These are phyloP conservation scores for Cyclargus thomasi DNA, from an alignment of 1,140 invertebrate genomes.

Conservation along the genomic window DNA sequence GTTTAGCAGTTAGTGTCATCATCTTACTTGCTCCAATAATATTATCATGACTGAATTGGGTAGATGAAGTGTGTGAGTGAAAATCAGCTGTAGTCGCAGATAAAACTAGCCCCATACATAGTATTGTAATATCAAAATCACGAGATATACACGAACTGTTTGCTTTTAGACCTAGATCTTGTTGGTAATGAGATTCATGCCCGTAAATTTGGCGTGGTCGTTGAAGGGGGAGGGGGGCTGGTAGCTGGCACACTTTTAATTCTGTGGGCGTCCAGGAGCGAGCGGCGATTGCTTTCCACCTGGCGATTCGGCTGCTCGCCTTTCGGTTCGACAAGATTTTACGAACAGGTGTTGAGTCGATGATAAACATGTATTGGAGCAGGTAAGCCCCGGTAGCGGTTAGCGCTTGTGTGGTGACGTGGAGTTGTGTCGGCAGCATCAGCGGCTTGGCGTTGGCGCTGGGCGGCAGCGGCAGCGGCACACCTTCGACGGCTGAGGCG, in stretches of 20 bases:
- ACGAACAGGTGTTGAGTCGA: neutral
- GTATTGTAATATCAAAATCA: neutral
- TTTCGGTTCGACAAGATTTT: neutral
- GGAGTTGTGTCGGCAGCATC: conserved; percentile 74
- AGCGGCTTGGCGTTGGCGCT: conserved; percentile 73
- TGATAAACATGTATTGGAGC: conserved; percentile 44
- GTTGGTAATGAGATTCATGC: too few relatives aligned
- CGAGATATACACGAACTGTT: neutral
- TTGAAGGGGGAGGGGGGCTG: neutral
- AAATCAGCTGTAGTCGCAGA: conserved; percentile 4
- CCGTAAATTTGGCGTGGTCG: neutral
- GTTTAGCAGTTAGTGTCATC: conserved; percentile 34
- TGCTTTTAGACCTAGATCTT: neutral
- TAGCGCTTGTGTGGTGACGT: conserved; percentile 67
- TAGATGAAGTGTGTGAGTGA: conserved; percentile 19
- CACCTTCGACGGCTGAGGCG: conserved; percentile 48
- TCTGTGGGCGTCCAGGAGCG: neutral
- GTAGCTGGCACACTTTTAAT: neutral
- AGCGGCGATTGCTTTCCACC: neutral
- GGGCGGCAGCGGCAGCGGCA: conserved; percentile 64
- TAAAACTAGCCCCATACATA: neutral
- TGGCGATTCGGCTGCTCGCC: neutral
- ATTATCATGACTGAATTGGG: conserved; percentile 24
- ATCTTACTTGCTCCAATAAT: conserved; percentile 63
- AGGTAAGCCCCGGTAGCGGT: conserved; percentile 50